These are phyloP conservation scores for Brachionus manjavacas DNA, from an alignment of 1,140 invertebrate species.

Conservation along the genomic window DNA sequence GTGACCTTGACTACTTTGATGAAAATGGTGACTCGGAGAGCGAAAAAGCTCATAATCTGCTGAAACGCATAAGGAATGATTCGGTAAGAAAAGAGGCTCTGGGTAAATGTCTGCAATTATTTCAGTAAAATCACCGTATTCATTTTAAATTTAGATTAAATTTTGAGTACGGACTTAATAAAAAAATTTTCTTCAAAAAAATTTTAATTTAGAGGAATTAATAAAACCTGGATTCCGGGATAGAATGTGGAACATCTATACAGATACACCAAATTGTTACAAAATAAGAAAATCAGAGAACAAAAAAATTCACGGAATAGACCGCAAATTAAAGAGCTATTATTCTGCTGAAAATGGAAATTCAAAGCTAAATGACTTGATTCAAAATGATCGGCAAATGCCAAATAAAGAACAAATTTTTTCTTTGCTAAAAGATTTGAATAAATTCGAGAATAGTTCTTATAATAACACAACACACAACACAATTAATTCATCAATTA, in stretches of 20 bases:
- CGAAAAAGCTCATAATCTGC: background rate
- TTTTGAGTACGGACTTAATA: no score
- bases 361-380: background rate
- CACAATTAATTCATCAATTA: background rate
- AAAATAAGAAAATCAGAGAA: constrained; percentile 27
- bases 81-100: constrained; percentile 7
- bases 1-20: constrained; percentile 6
- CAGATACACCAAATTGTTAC: background rate
- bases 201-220: constrained; percentile 24
- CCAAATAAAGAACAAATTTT: background rate
- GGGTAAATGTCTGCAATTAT: background rate
- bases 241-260: constrained; percentile 26
- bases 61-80: constrained; percentile 11
- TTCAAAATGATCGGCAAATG: background rate
- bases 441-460: background rate
- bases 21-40: background rate
- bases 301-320: constrained; percentile 29
- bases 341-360: background rate
- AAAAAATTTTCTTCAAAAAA: no score
- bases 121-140: background rate
- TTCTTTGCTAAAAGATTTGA: constrained; percentile 1
- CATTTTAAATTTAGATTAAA: no score
- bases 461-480: background rate
- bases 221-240: constrained; percentile 7
- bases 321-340: constrained; percentile 13